These are phyloP conservation scores for Ciconia maguari DNA, from an alignment of 2,113 vertebrate species.

Conservation along the genomic window DNA sequence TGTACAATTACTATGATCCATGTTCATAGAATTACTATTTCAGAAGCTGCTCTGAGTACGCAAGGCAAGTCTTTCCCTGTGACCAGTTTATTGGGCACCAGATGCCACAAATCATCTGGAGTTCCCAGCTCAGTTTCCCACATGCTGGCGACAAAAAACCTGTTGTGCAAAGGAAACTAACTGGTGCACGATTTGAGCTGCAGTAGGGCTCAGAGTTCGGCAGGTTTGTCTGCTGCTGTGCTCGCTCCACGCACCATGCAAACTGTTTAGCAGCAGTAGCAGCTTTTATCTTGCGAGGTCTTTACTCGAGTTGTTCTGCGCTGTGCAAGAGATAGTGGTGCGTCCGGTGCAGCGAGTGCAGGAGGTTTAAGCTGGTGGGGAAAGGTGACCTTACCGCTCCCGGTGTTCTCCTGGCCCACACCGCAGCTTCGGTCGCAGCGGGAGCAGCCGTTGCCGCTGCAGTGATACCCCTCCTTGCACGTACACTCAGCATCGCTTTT, in stretches of 20 bases:
- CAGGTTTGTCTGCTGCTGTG: neutral
- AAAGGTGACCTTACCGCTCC: neutral
- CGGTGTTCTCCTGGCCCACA: neutral
- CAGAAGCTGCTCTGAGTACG: neutral
- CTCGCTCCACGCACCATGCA: fast-evolving
- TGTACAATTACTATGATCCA: neutral
- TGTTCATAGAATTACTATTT: neutral
- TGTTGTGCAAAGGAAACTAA: neutral
- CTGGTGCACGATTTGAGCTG: neutral
- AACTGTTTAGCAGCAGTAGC: neutral
- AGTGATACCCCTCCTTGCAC: constrained; percentile 20
- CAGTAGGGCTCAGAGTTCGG: fast-evolving
- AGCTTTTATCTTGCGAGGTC: neutral
- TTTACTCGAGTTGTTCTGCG: fast-evolving
- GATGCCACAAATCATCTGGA: neutral
- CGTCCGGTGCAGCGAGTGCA: fast-evolving
- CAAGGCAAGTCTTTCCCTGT: neutral
- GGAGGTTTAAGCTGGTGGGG: neutral
- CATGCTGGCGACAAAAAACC: neutral
- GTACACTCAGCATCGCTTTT: constrained; percentile 25
- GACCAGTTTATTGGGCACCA: neutral
- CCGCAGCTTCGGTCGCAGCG: neutral
- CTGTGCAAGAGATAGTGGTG: neutral
- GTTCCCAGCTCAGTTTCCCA: neutral
- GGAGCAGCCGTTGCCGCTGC: neutral